Base-by-base conservation (phyloP, 2,888 invertebrate species). In the Platycheirus albimanus region DNA sequence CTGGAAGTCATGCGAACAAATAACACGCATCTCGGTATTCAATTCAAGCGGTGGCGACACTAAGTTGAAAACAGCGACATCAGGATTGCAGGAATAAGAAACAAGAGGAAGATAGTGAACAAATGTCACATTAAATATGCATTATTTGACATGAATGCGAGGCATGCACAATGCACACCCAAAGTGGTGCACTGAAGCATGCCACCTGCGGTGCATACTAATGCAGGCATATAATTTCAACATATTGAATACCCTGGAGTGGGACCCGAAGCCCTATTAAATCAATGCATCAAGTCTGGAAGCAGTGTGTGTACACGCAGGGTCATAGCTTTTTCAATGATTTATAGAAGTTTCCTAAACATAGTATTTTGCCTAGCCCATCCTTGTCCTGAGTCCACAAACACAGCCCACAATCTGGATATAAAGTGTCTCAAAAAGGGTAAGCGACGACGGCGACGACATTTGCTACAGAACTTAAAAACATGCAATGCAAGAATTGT, bases 111-210 rank as follows among this genome's bases (percentile, higher is more conserved):
- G 24, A n/a, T n/a, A 11, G 63, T 63, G 63, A 77, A 54, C 69
- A 70, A 77, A 77, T 77, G 77, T 77, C 77, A 70, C 77, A 77
- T 77, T 70, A 77, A 56, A 70, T 64, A 70, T 77, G 77, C 77
- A 77, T 70, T 77, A 70, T 77, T 70, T 77, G 77, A 77, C 69
- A 77, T 70, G 70, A 63, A 70, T 64, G 70, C 76, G 52, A 51
- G 38, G 49, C 49, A 76, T 45, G 10, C 36, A 36, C 36, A 36
- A 36, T n/a, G 36, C 36, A 36, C 3, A 36, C 69, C 54, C 69
- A 69, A 63, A 69, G 63, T 58, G 69, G 76, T 76, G 67, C 61
- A 61, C 76, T 76, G 61, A 33, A 15, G 70, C 77, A 77, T 77
- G 54, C 77, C 77, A 77, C 77, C 69, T 77, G 77, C 63, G 61